These are phyloP conservation scores for Hypomesus transpacificus DNA, from an alignment of 2,113 vertebrate genomes.

Conservation along the genomic window DNA sequence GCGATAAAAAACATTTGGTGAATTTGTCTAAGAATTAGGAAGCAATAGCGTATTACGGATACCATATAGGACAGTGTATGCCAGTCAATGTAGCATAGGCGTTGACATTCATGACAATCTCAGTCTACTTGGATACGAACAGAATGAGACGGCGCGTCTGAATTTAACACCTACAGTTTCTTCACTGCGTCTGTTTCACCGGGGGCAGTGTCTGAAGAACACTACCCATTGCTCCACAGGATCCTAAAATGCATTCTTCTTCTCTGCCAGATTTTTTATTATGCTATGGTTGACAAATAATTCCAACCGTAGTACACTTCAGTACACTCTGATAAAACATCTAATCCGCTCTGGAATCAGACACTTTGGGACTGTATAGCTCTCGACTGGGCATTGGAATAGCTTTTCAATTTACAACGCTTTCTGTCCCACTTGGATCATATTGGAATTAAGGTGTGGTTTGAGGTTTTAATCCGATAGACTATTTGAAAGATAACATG, in stretches of 20 bases:
- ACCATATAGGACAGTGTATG: no score
- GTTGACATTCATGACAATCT: conserved; percentile 36
- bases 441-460: conserved; percentile 53
- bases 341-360: neutral
- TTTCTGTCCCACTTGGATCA: conserved; percentile 35
- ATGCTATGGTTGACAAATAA: conserved; percentile 33
- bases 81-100: conserved; percentile 19
- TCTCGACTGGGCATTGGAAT: conserved; percentile 17
- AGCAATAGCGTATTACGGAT: no score
- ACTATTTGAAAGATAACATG: conserved; percentile 47
- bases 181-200: conserved; percentile 18
- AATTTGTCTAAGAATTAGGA: no score
- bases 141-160: neutral
- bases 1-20: no score
- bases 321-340: no score
- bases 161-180: conserved; percentile 43
- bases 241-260: conserved; percentile 41
- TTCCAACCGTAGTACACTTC: conserved; percentile 10
- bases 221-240: neutral
- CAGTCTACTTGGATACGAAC: neutral
- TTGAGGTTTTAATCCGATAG: conserved; percentile 49
- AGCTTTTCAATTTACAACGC: conserved; percentile 21
- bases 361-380: conserved; percentile 35
- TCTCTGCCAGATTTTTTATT: conserved; percentile 20
- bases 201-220: conserved; percentile 13